Percentiles rank a stretch among this genome's conserved stretches.
Conservation (phyloP, 2,888 invertebrate genomes). For the Heliconius ismenius region DNA sequence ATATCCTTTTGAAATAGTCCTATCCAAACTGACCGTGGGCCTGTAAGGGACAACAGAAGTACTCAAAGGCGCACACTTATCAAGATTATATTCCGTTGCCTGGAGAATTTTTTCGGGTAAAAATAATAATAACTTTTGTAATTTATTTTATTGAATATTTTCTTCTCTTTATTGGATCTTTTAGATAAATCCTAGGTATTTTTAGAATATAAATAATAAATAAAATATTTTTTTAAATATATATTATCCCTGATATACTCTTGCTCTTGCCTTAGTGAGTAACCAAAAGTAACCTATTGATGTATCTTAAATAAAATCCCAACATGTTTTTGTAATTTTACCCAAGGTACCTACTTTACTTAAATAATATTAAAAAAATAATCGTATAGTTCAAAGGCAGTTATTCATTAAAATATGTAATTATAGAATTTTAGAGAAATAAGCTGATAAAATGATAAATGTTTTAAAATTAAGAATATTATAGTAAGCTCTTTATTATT, state of each 20-base stretch:
- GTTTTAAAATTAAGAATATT: neutral
- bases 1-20: slow-evolving; percentile 9
- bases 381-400: too few relatives aligned
- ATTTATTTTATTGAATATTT: neutral
- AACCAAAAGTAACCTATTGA: too few relatives aligned
- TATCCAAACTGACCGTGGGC: slow-evolving; percentile 12
- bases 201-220: neutral
- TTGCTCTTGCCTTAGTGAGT: too few relatives aligned
- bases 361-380: too few relatives aligned
- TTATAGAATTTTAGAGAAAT: neutral
- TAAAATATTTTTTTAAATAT: too few relatives aligned
- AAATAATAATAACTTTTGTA: neutral
- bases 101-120: neutral
- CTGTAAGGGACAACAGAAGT: slow-evolving; percentile 11
- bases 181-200: neutral
- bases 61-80: slow-evolving; percentile 15
- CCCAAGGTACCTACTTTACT: too few relatives aligned
- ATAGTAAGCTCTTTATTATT: neutral
- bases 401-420: neutral
- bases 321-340: too few relatives aligned
- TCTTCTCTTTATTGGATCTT: neutral
- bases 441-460: neutral
- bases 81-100: slow-evolving; percentile 5
- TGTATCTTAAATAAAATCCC: too few relatives aligned
- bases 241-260: too few relatives aligned